Evolutionary conservation across 1,140 invertebrate genomes (phyloP).

Genomic region (Chironomus striatipennis): DNA sequence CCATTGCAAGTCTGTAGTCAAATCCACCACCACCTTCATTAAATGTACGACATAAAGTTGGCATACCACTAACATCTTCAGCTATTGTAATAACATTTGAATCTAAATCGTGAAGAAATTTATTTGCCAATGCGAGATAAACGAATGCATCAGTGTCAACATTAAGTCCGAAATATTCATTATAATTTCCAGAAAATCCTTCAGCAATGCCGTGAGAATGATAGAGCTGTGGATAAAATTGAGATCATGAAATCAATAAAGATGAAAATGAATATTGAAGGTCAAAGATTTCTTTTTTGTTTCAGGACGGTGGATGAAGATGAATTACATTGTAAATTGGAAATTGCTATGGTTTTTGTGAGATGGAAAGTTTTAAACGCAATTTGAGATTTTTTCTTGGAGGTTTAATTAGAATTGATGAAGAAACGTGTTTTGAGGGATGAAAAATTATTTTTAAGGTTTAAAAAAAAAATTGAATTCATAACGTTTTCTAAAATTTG

Average conservation of each 20-base stretch:
- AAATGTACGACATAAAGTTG: slow-evolving; percentile 86
- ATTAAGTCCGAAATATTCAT: slow-evolving; percentile 95
- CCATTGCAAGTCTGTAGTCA: slow-evolving; percentile 96
- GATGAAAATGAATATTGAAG: no score
- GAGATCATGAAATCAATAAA: neutral
- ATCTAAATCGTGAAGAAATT: slow-evolving; percentile 80
- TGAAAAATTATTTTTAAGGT: no score
- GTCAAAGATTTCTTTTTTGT: no score
- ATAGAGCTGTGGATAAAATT: slow-evolving; percentile 57
- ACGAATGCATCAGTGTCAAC: slow-evolving; percentile 93
- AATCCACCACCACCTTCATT: slow-evolving; percentile 91
- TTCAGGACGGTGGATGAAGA: no score
- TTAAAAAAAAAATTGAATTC: no score
- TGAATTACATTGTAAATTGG: no score
- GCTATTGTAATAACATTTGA: slow-evolving; percentile 86
- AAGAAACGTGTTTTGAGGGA: no score
- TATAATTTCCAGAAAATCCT: slow-evolving; percentile 90
- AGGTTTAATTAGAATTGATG: no score
- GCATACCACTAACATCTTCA: slow-evolving; percentile 99
- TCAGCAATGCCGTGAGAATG: slow-evolving; percentile 90
- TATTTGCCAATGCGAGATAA: slow-evolving; percentile 94
- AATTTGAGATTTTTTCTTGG: no score
- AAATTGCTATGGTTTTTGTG: no score
- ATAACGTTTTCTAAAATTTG: no score
- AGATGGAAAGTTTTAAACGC: no score